Conservation (phyloP, 2,888 invertebrate genomes). For the Rhyacophila evoluta region DNA sequence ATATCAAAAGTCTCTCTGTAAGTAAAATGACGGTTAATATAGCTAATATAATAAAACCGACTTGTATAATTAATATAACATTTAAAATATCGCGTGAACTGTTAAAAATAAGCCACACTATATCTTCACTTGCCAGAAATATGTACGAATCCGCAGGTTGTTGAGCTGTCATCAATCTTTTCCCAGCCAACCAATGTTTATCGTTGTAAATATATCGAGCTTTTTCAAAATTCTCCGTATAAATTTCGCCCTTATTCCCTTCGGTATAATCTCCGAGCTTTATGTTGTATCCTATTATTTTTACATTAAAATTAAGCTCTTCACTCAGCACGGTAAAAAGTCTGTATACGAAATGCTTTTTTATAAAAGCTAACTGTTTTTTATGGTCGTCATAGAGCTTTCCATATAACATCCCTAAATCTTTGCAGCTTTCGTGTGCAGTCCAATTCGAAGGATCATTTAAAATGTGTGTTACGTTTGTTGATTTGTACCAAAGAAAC, state of each 20-base stretch:
- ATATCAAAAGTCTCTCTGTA: background rate
- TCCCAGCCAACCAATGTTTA: background rate
- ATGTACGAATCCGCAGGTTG: background rate
- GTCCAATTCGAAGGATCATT: background rate
- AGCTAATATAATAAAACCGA: background rate
- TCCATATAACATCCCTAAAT: background rate
- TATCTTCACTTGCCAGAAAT: background rate
- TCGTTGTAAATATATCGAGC: background rate
- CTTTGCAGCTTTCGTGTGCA: background rate
- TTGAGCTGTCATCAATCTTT: background rate
- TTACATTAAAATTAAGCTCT: background rate
- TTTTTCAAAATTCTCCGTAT: background rate
- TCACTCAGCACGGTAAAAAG: background rate
- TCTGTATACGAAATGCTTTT: conserved; percentile 23
- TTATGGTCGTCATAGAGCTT: background rate
- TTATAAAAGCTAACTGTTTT: background rate
- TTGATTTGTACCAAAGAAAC: background rate
- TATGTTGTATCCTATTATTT: background rate
- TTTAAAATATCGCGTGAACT: background rate
- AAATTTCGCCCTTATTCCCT: background rate
- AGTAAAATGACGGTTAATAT: background rate
- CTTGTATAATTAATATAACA: background rate
- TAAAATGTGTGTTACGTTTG: background rate
- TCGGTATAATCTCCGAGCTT: background rate
- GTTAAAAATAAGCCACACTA: background rate